Conservation (phyloP, 2,113 vertebrate genomes). For the Daphoenositta chrysoptera region DNA sequence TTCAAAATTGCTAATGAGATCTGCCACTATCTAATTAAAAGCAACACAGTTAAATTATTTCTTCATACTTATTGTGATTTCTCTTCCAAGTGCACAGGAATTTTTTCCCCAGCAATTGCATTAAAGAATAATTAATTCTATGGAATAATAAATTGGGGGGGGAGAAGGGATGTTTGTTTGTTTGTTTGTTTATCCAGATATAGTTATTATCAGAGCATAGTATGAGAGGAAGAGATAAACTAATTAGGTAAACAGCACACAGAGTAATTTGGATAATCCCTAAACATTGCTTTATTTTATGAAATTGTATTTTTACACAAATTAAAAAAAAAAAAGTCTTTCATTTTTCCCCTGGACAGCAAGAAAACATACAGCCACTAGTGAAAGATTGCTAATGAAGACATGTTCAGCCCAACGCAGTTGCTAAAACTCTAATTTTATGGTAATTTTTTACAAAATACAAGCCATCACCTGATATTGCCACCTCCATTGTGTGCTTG, state of each 20-base stretch:
- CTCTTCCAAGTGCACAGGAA: background rate
- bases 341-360: background rate
- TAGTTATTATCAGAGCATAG: background rate
- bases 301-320: background rate
- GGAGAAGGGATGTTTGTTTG: background rate
- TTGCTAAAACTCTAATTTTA: background rate
- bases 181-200: background rate
- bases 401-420: background rate
- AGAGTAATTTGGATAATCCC: background rate
- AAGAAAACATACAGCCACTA: background rate
- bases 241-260: background rate
- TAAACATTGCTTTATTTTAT: background rate
- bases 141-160: background rate
- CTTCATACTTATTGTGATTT: slow-evolving; percentile 10
- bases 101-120: background rate
- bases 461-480: background rate
- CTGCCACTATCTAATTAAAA: slow-evolving; percentile 18
- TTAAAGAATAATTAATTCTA: background rate
- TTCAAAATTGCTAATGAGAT: background rate
- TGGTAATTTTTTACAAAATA: background rate
- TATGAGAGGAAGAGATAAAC: background rate
- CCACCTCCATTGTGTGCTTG: background rate
- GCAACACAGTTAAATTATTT: background rate
- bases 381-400: background rate
- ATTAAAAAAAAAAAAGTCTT: background rate